Base-by-base conservation (phyloP, 2,113 vertebrate genomes). In the Odocoileus virginianus region DNA sequence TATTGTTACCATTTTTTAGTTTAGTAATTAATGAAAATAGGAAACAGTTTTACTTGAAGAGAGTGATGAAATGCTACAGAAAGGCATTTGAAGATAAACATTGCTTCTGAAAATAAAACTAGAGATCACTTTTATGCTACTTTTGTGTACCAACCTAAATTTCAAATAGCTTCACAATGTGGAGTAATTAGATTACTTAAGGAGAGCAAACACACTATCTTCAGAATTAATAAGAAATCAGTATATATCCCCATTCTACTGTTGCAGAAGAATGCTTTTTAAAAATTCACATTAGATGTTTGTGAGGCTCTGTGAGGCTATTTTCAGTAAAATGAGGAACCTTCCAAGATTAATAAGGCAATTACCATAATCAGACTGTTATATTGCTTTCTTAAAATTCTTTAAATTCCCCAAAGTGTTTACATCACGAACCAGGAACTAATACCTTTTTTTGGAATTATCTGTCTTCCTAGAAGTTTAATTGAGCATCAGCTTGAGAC, bases 391-490 rank as follows among this genome's bases (percentile, higher is more conserved):
- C 55, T 57, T 57, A 57, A 57, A 57, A 25, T 97, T 95, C 15
- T 64, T 85, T 89, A n/a, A 85, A 57, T 91, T 94, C 33, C 6
- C 50, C 58, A 79, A 60, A 81, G 54, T 25, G n/a, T 91, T 93
- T 91, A 54, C 30, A 85, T 25, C 47, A 61, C 71, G 40, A 85
- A 89, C 43, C 28, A 81, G 43, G 54, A 84, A 74, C 27, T 30
- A 74, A 92, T 91, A 36, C 85, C 64, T 57, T 89, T 89, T 76
- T 87, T 61, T 88, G 84, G 78, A 94, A 92, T 81, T 95, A 74
- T 33, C 45, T 89, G 79, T 45, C 45, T 92, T 92, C 91, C 30
- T n/a, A 71, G 36, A 81, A 58, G 52, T 88, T 88, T 96, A 92
- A 91, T 10, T 47, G 76, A 94, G 16, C 25, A 85, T 40, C 43